A percentile compares a stretch with the other conserved stretches of the same genome.
Conservation (phyloP, 2,888 invertebrate species). For the Tenthredo livida region DNA sequence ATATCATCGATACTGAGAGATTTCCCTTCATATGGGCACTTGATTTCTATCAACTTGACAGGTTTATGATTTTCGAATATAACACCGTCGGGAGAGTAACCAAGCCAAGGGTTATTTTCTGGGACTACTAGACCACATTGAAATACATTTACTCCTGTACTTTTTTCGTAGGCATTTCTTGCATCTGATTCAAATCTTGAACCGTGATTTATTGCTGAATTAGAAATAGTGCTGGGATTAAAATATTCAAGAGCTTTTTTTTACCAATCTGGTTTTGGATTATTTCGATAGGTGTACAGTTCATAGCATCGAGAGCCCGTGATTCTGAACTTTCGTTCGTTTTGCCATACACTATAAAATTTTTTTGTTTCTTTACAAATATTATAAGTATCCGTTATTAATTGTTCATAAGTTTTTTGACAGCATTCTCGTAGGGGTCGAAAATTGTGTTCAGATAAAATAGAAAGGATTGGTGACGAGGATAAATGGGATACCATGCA, state of each 20-base stretch:
- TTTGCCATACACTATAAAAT: too few species aligned
- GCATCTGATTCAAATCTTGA: slow-evolving; percentile 12
- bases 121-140: slow-evolving; percentile 23
- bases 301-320: not conserved
- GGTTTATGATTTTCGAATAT: slow-evolving; percentile 20
- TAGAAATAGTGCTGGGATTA: not conserved
- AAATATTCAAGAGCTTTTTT: slow-evolving; percentile 3
- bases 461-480: too few species aligned
- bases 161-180: not conserved
- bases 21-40: too few species aligned
- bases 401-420: too few species aligned
- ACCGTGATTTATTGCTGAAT: not conserved
- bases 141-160: not conserved
- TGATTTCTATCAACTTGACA: slow-evolving; percentile 16
- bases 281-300: not conserved
- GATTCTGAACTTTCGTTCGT: too few species aligned
- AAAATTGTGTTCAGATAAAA: too few species aligned
- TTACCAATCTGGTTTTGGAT: slow-evolving; percentile 8
- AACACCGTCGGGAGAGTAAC: slow-evolving; percentile 43
- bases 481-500: too few species aligned
- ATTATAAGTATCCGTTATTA: too few species aligned
- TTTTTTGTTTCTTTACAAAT: too few species aligned
- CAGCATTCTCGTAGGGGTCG: too few species aligned
- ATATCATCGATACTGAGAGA: slow-evolving; percentile 10
- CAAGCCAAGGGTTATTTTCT: slow-evolving; percentile 33